phyloP scores from a whole-genome alignment of 2,797 vertebrate species.

The Sarcoramphus papa region DNA sequence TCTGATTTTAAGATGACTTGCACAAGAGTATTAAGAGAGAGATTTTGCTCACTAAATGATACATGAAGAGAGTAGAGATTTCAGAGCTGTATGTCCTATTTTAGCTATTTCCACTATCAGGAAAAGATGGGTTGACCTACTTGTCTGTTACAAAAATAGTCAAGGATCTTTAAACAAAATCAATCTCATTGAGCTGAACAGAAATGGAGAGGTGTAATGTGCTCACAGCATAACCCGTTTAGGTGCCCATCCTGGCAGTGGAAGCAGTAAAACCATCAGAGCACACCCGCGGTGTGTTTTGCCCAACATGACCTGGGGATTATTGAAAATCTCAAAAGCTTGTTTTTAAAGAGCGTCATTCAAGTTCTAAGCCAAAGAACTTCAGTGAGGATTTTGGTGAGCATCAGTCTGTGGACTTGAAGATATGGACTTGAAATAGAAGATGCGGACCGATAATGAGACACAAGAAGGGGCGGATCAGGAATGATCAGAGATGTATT shows the following conservation, averaged over 20 bases:
- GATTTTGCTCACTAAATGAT: neutral
- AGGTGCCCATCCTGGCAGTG: neutral
- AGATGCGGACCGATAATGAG: neutral
- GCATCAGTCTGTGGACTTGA: neutral
- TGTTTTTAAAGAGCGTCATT: neutral
- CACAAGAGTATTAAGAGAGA: neutral
- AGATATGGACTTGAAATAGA: neutral
- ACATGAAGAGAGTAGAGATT: neutral
- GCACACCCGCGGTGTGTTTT: rapidly evolving
- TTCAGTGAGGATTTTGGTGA: neutral
- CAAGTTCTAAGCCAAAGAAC: neutral
- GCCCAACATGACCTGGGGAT: neutral
- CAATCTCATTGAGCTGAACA: neutral
- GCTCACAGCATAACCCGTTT: neutral
- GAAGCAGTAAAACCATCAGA: neutral
- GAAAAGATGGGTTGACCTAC: neutral
- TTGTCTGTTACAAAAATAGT: slow-evolving; percentile 25
- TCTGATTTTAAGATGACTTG: neutral
- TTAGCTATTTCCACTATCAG: neutral
- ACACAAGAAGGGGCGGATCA: neutral
- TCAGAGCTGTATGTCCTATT: neutral
- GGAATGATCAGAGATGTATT: neutral
- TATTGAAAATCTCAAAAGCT: neutral
- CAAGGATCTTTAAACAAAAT: slow-evolving; percentile 11
- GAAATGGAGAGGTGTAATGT: neutral